Conservation (phyloP, 2,888 invertebrate species). For the Furcula furcula region DNA sequence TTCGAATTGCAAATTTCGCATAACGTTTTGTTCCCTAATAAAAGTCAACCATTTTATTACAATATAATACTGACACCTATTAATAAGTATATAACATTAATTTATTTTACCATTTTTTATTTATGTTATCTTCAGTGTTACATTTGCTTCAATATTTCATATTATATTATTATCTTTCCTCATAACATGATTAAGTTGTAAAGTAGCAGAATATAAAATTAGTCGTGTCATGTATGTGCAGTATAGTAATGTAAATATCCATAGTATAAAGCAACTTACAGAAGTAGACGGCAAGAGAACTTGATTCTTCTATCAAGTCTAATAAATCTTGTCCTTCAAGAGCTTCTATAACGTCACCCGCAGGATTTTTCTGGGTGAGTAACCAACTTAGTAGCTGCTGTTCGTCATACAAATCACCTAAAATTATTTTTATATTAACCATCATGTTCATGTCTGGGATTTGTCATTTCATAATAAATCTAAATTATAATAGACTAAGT, state of each 20-base stretch:
- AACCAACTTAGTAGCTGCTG: constrained; percentile 95
- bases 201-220: constrained; percentile 26
- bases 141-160: background rate
- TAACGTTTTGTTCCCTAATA: constrained; percentile 94
- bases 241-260: constrained; percentile 25
- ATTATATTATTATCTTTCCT: background rate
- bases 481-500: no score
- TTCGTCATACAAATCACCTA: constrained; percentile 93
- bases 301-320: constrained; percentile 88
- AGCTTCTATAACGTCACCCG: constrained; percentile 94
- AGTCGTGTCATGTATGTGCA: constrained; percentile 37
- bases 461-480: no score
- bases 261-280: constrained; percentile 85
- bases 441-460: no score
- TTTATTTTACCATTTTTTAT: background rate
- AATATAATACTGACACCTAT: constrained; percentile 29
- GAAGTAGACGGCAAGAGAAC: constrained; percentile 94
- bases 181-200: background rate
- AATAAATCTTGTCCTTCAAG: constrained; percentile 90
- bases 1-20: constrained; percentile 92
- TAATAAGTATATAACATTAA: constrained; percentile 4
- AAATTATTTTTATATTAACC: constrained; percentile 12
- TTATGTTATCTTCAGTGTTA: background rate
- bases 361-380: constrained; percentile 94
- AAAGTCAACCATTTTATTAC: constrained; percentile 59